These are phyloP conservation scores for Drosophila arizonae DNA, from an alignment of 1,140 invertebrate genomes.

Conservation along the genomic window DNA sequence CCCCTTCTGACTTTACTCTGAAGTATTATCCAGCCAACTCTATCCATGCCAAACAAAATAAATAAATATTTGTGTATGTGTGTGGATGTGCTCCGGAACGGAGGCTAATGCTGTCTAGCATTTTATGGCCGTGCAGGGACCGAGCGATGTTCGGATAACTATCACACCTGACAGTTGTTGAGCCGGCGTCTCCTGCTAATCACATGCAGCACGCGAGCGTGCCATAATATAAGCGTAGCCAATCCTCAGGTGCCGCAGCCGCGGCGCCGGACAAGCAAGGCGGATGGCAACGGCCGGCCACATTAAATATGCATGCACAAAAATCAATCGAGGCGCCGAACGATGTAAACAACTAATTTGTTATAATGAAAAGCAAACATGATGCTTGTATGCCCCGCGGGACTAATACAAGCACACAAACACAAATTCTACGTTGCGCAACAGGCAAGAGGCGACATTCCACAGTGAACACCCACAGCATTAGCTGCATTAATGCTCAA, in stretches of 20 bases:
- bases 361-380: conserved; percentile 69
- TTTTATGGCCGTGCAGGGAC: conserved; percentile 33
- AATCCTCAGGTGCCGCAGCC: neutral
- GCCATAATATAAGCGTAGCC: neutral
- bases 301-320: conserved; percentile 60
- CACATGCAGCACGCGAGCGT: conserved; percentile 60
- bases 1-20: neutral
- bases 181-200: conserved; percentile 49
- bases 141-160: conserved; percentile 38
- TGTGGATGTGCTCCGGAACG: neutral
- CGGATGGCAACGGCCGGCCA: conserved; percentile 9
- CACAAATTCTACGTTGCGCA: conserved; percentile 9
- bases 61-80: neutral
- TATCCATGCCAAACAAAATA: neutral
- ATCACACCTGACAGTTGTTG: conserved; percentile 46
- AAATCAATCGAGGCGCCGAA: conserved; percentile 37
- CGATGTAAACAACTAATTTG: conserved; percentile 59
- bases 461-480: no score
- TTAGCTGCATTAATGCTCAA: no score
- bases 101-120: conserved; percentile 23
- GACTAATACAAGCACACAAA: conserved; percentile 17
- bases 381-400: conserved; percentile 33
- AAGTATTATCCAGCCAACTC: neutral
- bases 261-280: conserved; percentile 29
- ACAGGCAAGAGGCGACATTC: conserved; percentile 1